Percentiles rank a stretch among this genome's conserved stretches.
Evolutionary conservation across 2,888 invertebrate species (phyloP).

Genomic region (Nasonovia ribisnigri): DNA sequence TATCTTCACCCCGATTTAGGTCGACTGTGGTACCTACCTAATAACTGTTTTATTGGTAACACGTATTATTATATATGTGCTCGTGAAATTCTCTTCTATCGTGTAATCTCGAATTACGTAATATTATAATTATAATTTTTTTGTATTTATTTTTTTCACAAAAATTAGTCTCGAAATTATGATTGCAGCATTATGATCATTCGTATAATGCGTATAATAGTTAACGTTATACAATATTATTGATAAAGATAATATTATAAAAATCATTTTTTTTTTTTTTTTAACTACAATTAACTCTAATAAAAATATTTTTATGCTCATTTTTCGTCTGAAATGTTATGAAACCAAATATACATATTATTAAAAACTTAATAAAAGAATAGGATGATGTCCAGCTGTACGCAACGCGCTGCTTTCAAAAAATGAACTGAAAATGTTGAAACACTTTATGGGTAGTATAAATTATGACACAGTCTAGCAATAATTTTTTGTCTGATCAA

Average conservation of each 20-base stretch:
- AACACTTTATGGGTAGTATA: background rate
- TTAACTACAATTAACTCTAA: background rate
- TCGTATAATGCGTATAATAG: background rate
- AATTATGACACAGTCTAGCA: background rate
- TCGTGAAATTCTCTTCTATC: background rate
- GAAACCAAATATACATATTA: background rate
- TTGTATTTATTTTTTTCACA: background rate
- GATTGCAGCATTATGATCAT: background rate
- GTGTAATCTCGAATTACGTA: background rate
- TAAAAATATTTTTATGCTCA: background rate
- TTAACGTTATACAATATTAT: background rate
- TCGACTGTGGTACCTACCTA: background rate
- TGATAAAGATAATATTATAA: background rate
- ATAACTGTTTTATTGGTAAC: background rate
- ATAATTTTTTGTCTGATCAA: background rate
- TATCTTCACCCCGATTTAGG: background rate
- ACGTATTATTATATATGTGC: background rate
- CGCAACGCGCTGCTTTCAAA: background rate
- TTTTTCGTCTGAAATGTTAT: background rate
- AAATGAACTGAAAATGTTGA: background rate
- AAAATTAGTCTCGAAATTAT: background rate
- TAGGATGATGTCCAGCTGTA: background rate
- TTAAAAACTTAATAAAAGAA: background rate
- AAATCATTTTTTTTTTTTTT: background rate
- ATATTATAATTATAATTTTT: background rate